Percentiles rank a stretch among this genome's conserved stretches.
These are phyloP conservation scores for Mastomys natalensis DNA, from an alignment of 2,113 vertebrate genomes.

Conservation along the genomic window DNA sequence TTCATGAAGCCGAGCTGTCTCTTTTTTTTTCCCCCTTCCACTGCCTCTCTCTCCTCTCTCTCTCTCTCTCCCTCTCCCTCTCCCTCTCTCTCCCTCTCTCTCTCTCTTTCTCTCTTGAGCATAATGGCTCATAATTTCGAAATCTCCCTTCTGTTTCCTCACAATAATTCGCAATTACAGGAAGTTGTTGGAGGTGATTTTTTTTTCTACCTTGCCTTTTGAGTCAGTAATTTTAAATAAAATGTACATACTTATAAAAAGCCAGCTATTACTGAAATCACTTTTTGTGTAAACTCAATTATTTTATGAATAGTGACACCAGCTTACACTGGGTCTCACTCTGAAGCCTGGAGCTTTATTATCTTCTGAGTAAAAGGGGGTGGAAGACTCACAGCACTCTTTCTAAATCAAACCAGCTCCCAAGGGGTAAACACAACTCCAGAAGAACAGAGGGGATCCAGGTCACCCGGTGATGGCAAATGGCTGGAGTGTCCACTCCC, in stretches of 20 bases:
- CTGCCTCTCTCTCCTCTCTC: conserved; percentile 85
- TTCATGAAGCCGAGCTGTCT: conserved; percentile 96
- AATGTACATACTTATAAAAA: conserved; percentile 95
- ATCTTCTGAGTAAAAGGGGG: conserved; percentile 87
- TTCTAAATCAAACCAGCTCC: conserved; percentile 84
- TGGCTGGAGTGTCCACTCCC: background rate
- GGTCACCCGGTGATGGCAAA: conserved; percentile 48
- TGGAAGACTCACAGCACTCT: conserved; percentile 81
- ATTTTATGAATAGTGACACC: conserved; percentile 95
- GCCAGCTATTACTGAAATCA: conserved; percentile 90
- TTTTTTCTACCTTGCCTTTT: conserved; percentile 91
- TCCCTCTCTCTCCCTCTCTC: conserved; percentile 80
- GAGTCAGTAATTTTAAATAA: conserved; percentile 95
- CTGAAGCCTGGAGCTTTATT: conserved; percentile 85
- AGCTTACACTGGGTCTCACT: conserved; percentile 89
- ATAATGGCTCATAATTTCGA: conserved; percentile 99
- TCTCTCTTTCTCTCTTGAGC: conserved; percentile 90
- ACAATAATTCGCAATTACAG: conserved; percentile 99
- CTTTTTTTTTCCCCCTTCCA: conserved; percentile 83
- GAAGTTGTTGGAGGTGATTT: conserved; percentile 99
- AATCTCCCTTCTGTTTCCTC: conserved; percentile 99
- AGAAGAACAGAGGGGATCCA: conserved; percentile 47
- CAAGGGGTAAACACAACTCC: conserved; percentile 83
- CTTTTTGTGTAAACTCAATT: conserved; percentile 96
- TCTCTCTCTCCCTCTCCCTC: conserved; percentile 82